Percentiles rank a stretch among this genome's conserved stretches.
phyloP scores from a whole-genome alignment of 2,797 vertebrate species.

The Coluber constrictor region DNA sequence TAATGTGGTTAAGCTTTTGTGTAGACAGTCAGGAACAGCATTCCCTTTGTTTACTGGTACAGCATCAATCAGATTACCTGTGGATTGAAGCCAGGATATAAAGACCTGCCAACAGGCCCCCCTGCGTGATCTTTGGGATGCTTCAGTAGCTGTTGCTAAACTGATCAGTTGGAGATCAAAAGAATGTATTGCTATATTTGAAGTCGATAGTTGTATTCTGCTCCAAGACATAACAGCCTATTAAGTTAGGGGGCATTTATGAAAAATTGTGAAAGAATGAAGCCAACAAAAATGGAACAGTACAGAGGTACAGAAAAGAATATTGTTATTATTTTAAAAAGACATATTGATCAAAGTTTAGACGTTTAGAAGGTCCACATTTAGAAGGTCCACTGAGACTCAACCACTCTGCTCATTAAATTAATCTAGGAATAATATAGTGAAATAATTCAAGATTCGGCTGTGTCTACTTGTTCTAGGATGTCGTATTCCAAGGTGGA shows the following conservation, averaged over 20 bases:
- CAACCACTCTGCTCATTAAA: not conserved
- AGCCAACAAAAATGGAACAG: not conserved
- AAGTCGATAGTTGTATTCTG: not conserved
- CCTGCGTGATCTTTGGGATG: not conserved
- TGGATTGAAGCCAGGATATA: not conserved
- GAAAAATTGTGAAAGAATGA: not conserved
- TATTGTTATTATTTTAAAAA: not conserved
- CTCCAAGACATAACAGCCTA: not conserved
- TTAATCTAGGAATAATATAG: not conserved
- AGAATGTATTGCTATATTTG: not conserved
- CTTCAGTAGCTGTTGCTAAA: not conserved
- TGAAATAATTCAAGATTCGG: not conserved
- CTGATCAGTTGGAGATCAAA: not conserved
- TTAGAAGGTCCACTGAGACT: not conserved
- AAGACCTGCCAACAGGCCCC: not conserved
- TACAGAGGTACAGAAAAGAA: not conserved
- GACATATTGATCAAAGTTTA: not conserved
- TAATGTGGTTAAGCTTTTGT: not conserved
- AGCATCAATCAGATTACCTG: not conserved
- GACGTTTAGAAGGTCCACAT: not conserved
- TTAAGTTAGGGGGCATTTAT: not conserved
- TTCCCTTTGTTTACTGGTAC: not conserved
- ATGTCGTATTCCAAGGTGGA: not conserved
- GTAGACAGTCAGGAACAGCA: not conserved
- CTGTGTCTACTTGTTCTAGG: not conserved